Conservation (phyloP, 2,888 invertebrate genomes). For the Gonocerus acuteangulatus region DNA sequence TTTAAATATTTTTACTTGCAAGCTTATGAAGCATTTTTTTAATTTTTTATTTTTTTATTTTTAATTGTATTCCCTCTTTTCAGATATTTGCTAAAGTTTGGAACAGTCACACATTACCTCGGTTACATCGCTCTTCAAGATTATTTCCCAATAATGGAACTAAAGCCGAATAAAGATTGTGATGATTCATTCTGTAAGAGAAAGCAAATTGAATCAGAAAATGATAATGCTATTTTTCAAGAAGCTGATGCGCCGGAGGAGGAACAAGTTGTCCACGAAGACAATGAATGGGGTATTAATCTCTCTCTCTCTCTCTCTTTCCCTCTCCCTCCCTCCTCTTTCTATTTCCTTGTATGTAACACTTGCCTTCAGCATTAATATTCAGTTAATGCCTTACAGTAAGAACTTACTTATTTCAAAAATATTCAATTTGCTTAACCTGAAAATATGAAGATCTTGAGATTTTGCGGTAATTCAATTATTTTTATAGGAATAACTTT, state of each 20-base stretch:
- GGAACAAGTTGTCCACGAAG: conserved; percentile 58
- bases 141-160: conserved; percentile 88
- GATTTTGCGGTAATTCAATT: background rate
- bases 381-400: too few relatives aligned
- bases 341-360: too few relatives aligned
- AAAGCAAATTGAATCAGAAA: conserved; percentile 55
- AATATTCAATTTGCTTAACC: too few relatives aligned
- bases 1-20: too few relatives aligned
- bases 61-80: too few relatives aligned
- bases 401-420: too few relatives aligned
- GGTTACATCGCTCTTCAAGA: conserved; percentile 95
- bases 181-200: conserved; percentile 70
- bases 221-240: conserved; percentile 42
- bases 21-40: too few relatives aligned
- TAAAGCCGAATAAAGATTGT: conserved; percentile 87
- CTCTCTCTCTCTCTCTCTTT: background rate
- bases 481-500: background rate
- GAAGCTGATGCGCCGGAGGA: conserved; percentile 47
- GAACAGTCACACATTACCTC: conserved; percentile 82
- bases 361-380: too few relatives aligned
- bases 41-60: too few relatives aligned
- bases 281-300: conserved; percentile 81
- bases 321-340: background rate
- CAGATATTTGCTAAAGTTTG: conserved; percentile 83
- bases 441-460: too few relatives aligned